Evolutionary conservation across 2,888 invertebrate genomes (phyloP).

Genomic region (Phrixothrix hirtus): DNA sequence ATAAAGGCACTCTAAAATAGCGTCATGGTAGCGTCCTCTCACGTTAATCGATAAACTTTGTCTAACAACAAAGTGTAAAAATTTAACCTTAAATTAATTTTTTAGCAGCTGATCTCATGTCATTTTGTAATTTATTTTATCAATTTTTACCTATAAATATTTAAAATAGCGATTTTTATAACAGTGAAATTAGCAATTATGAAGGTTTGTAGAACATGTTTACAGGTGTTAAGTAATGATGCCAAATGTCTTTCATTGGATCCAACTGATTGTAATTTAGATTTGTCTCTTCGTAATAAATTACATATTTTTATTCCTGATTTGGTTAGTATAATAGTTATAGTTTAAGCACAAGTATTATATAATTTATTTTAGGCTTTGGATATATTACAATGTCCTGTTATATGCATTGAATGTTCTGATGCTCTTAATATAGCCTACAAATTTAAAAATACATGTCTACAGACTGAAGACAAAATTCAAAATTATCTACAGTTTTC

Average conservation of each 20-base stretch:
- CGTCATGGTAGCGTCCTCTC: too few species aligned
- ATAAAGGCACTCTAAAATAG: too few species aligned
- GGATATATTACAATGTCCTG: slow-evolving; percentile 13
- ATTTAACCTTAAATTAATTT: background rate
- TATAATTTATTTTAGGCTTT: slow-evolving; percentile 14
- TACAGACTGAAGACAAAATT: slow-evolving; percentile 18
- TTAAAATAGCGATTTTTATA: background rate
- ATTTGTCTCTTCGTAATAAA: slow-evolving; percentile 14
- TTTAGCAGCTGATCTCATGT: background rate
- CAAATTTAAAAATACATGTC: slow-evolving; percentile 20
- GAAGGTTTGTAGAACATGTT: slow-evolving; percentile 18
- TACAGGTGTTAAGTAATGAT: slow-evolving; percentile 16
- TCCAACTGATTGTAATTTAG: slow-evolving; percentile 4
- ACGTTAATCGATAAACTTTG: background rate
- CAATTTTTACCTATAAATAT: background rate
- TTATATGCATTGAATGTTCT: slow-evolving; percentile 14
- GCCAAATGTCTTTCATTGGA: slow-evolving; percentile 10
- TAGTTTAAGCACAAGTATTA: background rate
- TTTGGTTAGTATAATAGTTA: slow-evolving; percentile 6
- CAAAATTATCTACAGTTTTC: slow-evolving; percentile 8
- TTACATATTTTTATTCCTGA: slow-evolving; percentile 18
- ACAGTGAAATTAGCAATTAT: slow-evolving; percentile 1
- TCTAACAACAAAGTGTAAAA: background rate
- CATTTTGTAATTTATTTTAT: background rate
- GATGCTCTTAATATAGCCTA: slow-evolving; percentile 15